Evolutionary conservation across 2,888 invertebrate species (phyloP).

Genomic region (Schizaphis graminum): DNA sequence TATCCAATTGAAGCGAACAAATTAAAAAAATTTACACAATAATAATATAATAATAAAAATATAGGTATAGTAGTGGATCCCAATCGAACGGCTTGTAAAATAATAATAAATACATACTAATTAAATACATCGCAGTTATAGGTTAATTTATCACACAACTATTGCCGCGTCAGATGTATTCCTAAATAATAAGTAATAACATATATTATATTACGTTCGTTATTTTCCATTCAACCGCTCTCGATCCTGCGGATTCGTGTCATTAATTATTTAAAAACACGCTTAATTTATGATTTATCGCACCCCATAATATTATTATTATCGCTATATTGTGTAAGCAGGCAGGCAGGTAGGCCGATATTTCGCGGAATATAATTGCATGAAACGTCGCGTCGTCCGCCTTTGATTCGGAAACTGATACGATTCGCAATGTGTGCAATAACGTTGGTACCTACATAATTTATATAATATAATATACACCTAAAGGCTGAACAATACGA

Average conservation of each 20-base stretch:
- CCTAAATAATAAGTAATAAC: neutral
- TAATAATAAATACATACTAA: neutral
- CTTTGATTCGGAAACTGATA: constrained; percentile 53
- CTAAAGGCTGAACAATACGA: constrained; percentile 34
- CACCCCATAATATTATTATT: neutral
- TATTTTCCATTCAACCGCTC: constrained; percentile 4
- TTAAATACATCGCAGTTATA: neutral
- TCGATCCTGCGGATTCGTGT: neutral
- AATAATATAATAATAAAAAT: neutral
- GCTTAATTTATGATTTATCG: neutral
- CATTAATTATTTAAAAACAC: constrained; percentile 5
- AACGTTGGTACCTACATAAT: neutral
- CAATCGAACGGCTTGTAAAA: neutral
- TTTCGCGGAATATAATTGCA: neutral
- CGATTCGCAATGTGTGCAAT: neutral
- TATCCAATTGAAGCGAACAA: neutral
- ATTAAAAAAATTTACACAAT: neutral
- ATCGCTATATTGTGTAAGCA: neutral
- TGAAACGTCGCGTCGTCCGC: constrained; percentile 37
- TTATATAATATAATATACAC: neutral
- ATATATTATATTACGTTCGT: constrained; percentile 10
- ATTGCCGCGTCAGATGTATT: neutral
- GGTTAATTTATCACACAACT: neutral
- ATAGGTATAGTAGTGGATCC: neutral
- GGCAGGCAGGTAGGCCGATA: neutral